phyloP scores from a whole-genome alignment of 1,140 invertebrate species.

The Sycophaga agraensis region DNA sequence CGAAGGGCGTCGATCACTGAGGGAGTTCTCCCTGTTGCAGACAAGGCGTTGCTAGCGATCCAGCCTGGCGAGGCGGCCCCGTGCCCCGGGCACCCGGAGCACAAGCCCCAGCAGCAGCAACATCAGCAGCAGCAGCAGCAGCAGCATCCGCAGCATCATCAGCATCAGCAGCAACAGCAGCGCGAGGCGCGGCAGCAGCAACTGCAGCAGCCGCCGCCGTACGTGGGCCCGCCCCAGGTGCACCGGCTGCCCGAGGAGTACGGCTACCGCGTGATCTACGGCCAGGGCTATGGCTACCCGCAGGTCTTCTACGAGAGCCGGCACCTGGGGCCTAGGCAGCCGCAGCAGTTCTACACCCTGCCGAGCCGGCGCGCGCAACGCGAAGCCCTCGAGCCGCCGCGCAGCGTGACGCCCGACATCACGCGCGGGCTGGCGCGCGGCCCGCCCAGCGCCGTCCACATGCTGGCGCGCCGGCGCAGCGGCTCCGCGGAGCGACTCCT shows the following conservation, averaged over 20 bases:
- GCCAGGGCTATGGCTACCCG: no score
- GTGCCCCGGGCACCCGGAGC: slow-evolving; percentile 9
- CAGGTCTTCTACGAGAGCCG: slow-evolving; percentile 15
- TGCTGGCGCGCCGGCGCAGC: slow-evolving; percentile 41
- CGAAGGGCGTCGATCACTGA: no score
- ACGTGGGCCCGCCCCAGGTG: slow-evolving; percentile 37
- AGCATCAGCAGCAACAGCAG: slow-evolving; percentile 35
- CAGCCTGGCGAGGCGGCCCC: slow-evolving; percentile 22
- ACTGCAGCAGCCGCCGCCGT: slow-evolving; percentile 40
- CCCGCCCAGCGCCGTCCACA: slow-evolving; percentile 45
- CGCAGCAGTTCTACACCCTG: slow-evolving; percentile 46
- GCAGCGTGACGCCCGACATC: slow-evolving; percentile 63
- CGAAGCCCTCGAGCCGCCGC: slow-evolving; percentile 49
- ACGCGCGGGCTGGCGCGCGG: slow-evolving; percentile 54
- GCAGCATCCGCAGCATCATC: slow-evolving; percentile 40
- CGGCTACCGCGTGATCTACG: no score
- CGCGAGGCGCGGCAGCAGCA: slow-evolving; percentile 39
- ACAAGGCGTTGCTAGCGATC: slow-evolving; percentile 45
- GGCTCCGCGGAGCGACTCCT: slow-evolving; percentile 27
- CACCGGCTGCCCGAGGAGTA: slow-evolving; percentile 27
- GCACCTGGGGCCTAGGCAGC: slow-evolving; percentile 34
- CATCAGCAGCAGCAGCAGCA: slow-evolving; percentile 41
- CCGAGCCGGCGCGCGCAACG: slow-evolving; percentile 46
- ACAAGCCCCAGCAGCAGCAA: slow-evolving; percentile 36
- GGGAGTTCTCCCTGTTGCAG: slow-evolving; percentile 43